Evolutionary conservation across 2,888 invertebrate species (phyloP), one percentile per base, ranked within the genome.

Genomic region (Vesta saturnalis): DNA sequence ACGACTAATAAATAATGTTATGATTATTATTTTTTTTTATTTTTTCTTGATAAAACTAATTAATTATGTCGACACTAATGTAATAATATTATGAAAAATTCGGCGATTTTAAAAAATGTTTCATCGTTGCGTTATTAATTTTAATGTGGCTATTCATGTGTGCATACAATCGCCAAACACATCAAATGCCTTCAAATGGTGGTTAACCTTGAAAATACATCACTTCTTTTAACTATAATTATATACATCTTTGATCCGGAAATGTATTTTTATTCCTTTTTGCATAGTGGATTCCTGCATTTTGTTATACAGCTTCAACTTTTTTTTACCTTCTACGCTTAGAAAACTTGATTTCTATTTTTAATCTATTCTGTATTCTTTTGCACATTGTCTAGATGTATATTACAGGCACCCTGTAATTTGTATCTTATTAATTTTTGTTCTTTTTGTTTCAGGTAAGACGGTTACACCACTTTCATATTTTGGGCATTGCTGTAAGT

Each of bases 161-260:
- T 57, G 64, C 64, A 58, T 58, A 23, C 14, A 57, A 64, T 47
- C 49, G 30, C 52, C 30, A 30, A 56, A 52, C 54, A 64, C 12
- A 59, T 55, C 64, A 55, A 65, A 67, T 66, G 56, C 68, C 70
- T 68, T 73, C 74, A 71, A 68, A 73, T 74, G 74, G 71, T 65
- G 54, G 73, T 72, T 73, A 63, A 60, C 75, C 75, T 75, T 75
- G 75, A 72, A 69, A 73, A 71, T 3, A n/a, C 69, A 72, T 72
- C 72, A 70, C 59, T 69, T 68, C 66, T 66, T 70, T 67, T 60
- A 47, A 35, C 14, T 62, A 64, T 69, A 72, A 72, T 72, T 70
- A 68, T 39, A 39, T 64, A 73, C 49, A 55, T 56, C 61, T 61
- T 58, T 65, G 60, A 69, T 69, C 69, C 69, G 69, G 69, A 69